phyloP scores from a whole-genome alignment of 2,797 vertebrate species.

The Pelobates cultripes region DNA sequence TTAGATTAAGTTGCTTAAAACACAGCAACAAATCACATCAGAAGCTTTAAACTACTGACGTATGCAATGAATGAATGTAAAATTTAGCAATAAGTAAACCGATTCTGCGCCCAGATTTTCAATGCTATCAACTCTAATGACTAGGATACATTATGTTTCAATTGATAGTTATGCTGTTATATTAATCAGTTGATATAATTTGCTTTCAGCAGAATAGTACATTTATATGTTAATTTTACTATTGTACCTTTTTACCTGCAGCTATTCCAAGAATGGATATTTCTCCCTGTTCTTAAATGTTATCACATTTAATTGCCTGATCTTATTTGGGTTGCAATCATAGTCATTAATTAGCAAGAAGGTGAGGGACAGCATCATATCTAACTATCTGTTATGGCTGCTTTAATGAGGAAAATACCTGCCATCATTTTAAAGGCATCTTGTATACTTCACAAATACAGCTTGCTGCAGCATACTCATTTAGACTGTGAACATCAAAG shows the following conservation, averaged over 20 bases:
- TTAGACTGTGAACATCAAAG: slow-evolving; percentile 89
- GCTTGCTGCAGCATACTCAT: slow-evolving; percentile 82
- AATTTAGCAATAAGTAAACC: slow-evolving; percentile 28
- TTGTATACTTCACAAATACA: slow-evolving; percentile 79
- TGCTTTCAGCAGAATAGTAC: slow-evolving; percentile 72
- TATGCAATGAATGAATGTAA: slow-evolving; percentile 5
- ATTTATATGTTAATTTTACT: slow-evolving; percentile 79
- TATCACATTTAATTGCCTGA: slow-evolving; percentile 92
- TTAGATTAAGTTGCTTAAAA: neutral
- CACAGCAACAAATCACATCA: neutral
- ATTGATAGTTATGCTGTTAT: slow-evolving; percentile 75
- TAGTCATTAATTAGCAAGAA: slow-evolving; percentile 89
- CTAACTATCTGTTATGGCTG: slow-evolving; percentile 86
- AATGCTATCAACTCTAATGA: slow-evolving; percentile 34
- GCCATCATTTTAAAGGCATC: slow-evolving; percentile 81
- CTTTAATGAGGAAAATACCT: slow-evolving; percentile 84
- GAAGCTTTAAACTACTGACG: neutral
- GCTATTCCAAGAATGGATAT: slow-evolving; percentile 73
- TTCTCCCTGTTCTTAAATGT: slow-evolving; percentile 83
- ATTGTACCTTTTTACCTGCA: slow-evolving; percentile 79
- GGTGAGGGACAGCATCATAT: slow-evolving; percentile 88
- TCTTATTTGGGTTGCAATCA: slow-evolving; percentile 86
- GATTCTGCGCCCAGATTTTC: slow-evolving; percentile 16
- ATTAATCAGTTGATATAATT: slow-evolving; percentile 65
- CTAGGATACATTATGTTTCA: slow-evolving; percentile 66